Evolutionary conservation across 2,113 vertebrate species (phyloP), one percentile per base, ranked within the genome.

Genomic region (Leptodactylus fuscus): DNA sequence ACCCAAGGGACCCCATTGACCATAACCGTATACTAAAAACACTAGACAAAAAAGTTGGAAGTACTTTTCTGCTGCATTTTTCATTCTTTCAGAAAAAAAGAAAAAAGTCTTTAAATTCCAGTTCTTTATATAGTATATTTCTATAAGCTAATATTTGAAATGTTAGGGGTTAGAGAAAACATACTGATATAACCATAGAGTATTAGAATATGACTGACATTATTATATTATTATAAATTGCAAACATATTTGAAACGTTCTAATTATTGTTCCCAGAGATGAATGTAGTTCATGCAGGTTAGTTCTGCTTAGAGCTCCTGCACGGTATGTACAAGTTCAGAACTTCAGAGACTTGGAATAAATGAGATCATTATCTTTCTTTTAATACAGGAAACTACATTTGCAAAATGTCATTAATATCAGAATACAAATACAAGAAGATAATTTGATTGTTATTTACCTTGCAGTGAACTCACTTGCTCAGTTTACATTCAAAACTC

Each of bases 211-310:
- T 55, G 48, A 29, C n/a, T 18, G 32, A 11, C 29, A 71, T 36
- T 38, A 15, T 73, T 73, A 73, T 11, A 70, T 51, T 81, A 32
- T 18, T 71, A 69, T 32, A 11, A 36, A 53, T 53, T 71, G 11
- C 44, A 82, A 55, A 82, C 27, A 67, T 1, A 53, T 55, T 38
- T 51, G 44, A 82, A 53, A 38, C 11, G 5, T 34, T 82, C 46
- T 82, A 71, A 82, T 82, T 82, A 82, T 49, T 24, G 46, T 18
- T 18, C 67, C 55, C 51, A 16, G 51, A 71, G 65, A 53, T 82
- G 48, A 82, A 71, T 82, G 32, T 20, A 24, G 81, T 71, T 82
- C 81, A 82, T 16, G 32, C 22, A n/a, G 81, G 81, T 55, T 82
- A 71, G 4, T 8, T 38, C 32, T 38, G 65, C 29, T 53, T 24